Base-by-base conservation (phyloP, 2,888 invertebrate species). In the Pterobdella sp. region DNA sequence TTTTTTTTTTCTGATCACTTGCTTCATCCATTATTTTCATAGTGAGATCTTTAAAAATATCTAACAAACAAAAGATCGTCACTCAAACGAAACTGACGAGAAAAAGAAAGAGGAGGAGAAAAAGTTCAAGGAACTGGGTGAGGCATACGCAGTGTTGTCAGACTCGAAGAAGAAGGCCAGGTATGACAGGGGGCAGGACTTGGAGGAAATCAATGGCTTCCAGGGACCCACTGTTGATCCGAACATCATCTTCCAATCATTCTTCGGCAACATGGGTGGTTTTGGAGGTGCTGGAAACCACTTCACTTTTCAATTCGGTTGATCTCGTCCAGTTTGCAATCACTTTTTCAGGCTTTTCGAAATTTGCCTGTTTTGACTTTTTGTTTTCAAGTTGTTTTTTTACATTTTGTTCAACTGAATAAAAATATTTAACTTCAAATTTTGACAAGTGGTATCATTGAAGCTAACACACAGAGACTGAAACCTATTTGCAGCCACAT, bases 61-160 rank as follows among this genome's bases (percentile, higher is more conserved):
- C n/a, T n/a, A n/a, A n/a, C n/a, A n/a, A 49, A 32, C 74, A 79
- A 29, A 77, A 88, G 94, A 95, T 86, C 88, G 94, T 60, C 95
- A 95, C 85, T 90, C 93, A 1, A 90, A 89, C 83, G 94, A 93
- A 56, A 88, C 91, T 0, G 90, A 91, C 69, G 87, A 85, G 2
- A 91, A 92, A 83, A 91, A 91, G 78, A 91, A 91, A 79, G 92
- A 92, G 77, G 93, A 95, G 83, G 95, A 96, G 84, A 89, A 90
- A 79, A 91, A 91, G 81, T 95, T 96, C 84, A 95, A 95, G 84
- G 94, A 95, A 84, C 88, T 95, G 31, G 94, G 94, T n/a, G 94
- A 95, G 85, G 95, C 95, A 0, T 95, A 95, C 83, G 90, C 90
- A 64, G 88, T 95, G 74, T 87, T 96, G 76, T 93, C 93, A 32